Conservation (phyloP, 2,888 invertebrate species). For the Coremacera marginata region DNA sequence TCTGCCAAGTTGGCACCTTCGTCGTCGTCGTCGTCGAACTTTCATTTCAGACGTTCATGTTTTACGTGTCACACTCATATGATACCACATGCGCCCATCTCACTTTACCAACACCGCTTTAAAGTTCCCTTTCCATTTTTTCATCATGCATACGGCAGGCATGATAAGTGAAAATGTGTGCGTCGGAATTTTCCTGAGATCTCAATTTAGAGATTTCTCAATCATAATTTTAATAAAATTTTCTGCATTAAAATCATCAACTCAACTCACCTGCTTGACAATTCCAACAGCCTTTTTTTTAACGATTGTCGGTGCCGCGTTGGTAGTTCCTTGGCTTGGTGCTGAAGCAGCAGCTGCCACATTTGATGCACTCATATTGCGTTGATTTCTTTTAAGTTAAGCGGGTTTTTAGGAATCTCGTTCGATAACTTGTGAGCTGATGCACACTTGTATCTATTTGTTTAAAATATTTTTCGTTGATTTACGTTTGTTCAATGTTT, state of each 20-base stretch:
- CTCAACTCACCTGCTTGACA: conserved; percentile 67
- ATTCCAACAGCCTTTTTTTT: conserved; percentile 61
- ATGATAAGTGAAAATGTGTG: conserved; percentile 27
- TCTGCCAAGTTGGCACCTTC: conserved; percentile 69
- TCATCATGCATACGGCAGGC: neutral
- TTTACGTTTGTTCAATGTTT: conserved; percentile 2
- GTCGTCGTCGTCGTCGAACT: conserved; percentile 53
- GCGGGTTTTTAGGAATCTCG: conserved; percentile 50
- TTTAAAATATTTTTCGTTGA: neutral
- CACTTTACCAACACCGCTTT: conserved; percentile 23
- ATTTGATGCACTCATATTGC: conserved; percentile 59
- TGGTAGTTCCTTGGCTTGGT: conserved; percentile 56
- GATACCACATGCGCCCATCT: conserved; percentile 31
- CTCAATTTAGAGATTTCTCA: conserved; percentile 17
- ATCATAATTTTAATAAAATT: neutral
- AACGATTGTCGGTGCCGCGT: conserved; percentile 56
- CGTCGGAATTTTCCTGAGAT: conserved; percentile 43
- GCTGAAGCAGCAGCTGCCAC: conserved; percentile 62
- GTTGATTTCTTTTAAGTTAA: conserved; percentile 50
- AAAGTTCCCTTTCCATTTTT: conserved; percentile 19
- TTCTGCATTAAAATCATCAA: conserved; percentile 1
- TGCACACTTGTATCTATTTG: conserved; percentile 2
- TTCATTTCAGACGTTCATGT: conserved; percentile 57
- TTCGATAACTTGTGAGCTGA: conserved; percentile 1
- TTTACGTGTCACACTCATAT: conserved; percentile 37